Evolutionary conservation across 2,797 vertebrate genomes (phyloP).

Genomic region (Hirundo rustica): DNA sequence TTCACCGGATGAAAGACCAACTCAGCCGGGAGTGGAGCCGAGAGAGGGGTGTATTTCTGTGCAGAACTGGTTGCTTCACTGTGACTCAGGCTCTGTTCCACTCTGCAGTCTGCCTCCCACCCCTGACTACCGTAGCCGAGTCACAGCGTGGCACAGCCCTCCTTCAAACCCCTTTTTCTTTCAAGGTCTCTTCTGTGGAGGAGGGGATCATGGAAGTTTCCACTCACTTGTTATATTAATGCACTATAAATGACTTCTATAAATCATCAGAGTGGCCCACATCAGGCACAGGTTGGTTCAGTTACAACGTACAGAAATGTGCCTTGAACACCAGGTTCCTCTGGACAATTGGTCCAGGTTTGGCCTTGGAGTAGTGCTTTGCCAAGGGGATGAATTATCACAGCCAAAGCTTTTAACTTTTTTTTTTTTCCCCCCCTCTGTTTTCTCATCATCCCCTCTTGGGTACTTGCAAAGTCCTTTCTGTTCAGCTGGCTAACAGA

Average conservation of each 20-base stretch:
- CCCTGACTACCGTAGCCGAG: neutral
- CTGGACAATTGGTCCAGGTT: neutral
- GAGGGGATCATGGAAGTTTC: neutral
- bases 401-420: neutral
- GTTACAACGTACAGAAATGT: neutral
- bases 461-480: neutral
- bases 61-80: neutral
- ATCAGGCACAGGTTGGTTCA: neutral
- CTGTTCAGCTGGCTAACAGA: neutral
- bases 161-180: neutral
- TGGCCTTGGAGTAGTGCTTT: neutral
- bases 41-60: neutral
- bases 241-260: neutral
- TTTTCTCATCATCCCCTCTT: neutral
- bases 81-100: neutral
- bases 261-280: neutral
- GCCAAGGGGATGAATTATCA: neutral
- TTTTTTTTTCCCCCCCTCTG: neutral
- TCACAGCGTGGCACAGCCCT: neutral
- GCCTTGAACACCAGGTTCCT: neutral
- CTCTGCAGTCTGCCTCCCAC: neutral
- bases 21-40: neutral
- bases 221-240: neutral
- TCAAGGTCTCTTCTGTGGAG: neutral
- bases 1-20: neutral